These are phyloP conservation scores for Silurus meridionalis DNA, from an alignment of 2,113 vertebrate genomes.

Conservation along the genomic window DNA sequence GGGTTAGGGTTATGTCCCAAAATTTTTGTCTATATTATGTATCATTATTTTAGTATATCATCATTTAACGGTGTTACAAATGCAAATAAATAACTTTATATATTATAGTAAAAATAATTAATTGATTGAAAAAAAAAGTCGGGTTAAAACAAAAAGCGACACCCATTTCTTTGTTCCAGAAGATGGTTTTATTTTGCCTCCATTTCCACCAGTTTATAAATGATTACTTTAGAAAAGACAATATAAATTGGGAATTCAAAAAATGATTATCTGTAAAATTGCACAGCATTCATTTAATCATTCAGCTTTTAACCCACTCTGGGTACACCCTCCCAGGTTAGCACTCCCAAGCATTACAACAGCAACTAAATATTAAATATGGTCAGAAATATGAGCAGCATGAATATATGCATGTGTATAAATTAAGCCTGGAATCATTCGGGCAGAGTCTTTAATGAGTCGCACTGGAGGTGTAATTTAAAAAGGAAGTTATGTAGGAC, in stretches of 20 bases:
- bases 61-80: too few species aligned
- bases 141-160: too few species aligned
- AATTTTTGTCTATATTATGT: too few species aligned
- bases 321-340: constrained; percentile 65
- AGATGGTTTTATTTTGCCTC: background rate
- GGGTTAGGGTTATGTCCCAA: too few species aligned
- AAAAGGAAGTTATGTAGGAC: constrained; percentile 29
- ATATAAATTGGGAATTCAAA: background rate
- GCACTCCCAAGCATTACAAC: constrained; percentile 66
- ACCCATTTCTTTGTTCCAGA: background rate
- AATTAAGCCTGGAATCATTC: constrained; percentile 60
- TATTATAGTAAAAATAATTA: too few species aligned
- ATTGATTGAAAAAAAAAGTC: too few species aligned
- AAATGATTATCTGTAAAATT: background rate
- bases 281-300: constrained; percentile 61
- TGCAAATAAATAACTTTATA: too few species aligned
- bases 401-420: constrained; percentile 68
- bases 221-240: background rate
- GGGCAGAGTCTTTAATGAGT: constrained; percentile 36
- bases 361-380: constrained; percentile 71
- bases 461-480: constrained; percentile 22
- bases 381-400: constrained; percentile 63
- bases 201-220: background rate
- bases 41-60: too few species aligned
- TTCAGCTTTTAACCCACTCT: constrained; percentile 60